phyloP scores from a whole-genome alignment of 2,888 invertebrate genomes.

The Thymelicus lineola region DNA sequence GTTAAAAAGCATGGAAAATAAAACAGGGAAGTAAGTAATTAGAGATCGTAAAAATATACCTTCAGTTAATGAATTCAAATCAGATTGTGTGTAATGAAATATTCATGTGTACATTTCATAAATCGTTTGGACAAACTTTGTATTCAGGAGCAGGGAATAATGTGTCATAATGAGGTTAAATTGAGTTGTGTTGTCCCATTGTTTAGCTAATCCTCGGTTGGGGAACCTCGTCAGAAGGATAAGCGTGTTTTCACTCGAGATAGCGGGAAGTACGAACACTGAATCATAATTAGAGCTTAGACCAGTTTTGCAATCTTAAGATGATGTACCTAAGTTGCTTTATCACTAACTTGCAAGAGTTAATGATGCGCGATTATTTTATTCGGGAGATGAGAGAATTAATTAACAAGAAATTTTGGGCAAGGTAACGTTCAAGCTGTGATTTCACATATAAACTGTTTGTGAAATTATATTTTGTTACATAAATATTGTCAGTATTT shows the following conservation, averaged over 20 bases:
- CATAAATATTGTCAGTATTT: no score
- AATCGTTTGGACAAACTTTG: constrained; percentile 21
- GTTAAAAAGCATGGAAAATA: neutral
- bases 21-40: neutral
- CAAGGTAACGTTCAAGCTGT: no score
- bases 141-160: constrained; percentile 22
- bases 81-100: constrained; percentile 12
- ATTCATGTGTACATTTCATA: constrained; percentile 20
- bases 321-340: constrained; percentile 7
- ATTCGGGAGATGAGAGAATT: neutral
- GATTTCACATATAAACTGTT: no score
- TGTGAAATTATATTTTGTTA: no score
- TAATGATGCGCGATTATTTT: neutral
- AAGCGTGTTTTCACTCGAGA: constrained; percentile 32
- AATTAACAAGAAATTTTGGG: no score
- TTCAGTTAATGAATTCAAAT: constrained; percentile 1
- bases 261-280: constrained; percentile 25
- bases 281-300: constrained; percentile 38
- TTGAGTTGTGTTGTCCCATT: constrained; percentile 33
- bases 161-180: constrained; percentile 26
- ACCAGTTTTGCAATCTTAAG: constrained; percentile 27
- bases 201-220: constrained; percentile 24
- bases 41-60: constrained; percentile 2
- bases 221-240: constrained; percentile 23
- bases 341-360: constrained; percentile 1